Evolutionary conservation across 2,888 invertebrate species (phyloP).

Genomic region (Dastarcus helophoroides): DNA sequence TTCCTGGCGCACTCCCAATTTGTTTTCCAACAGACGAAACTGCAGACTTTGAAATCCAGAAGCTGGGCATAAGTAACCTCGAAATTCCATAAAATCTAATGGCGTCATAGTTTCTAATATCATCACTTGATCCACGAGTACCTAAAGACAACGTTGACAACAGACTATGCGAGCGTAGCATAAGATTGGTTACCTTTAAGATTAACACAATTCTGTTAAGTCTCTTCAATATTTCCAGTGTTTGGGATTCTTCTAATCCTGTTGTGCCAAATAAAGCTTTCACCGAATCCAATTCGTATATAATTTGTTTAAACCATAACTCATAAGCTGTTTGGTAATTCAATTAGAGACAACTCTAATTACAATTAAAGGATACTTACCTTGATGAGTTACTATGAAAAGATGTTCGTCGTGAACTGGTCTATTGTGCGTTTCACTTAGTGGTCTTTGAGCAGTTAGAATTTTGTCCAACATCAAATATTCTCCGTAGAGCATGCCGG

Average conservation of each 20-base stretch:
- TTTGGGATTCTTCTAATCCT: constrained; percentile 80
- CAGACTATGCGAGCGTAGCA: neutral
- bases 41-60: constrained; percentile 97
- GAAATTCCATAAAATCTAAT: constrained; percentile 95
- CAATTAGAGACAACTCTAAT: constrained; percentile 2
- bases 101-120: constrained; percentile 99
- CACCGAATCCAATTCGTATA: constrained; percentile 92
- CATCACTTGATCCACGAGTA: constrained; percentile 92
- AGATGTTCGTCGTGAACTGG: constrained; percentile 94
- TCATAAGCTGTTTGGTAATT: constrained; percentile 69
- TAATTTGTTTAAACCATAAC: constrained; percentile 98
- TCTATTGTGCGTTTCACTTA: constrained; percentile 59
- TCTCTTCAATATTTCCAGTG: constrained; percentile 83
- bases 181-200: constrained; percentile 55
- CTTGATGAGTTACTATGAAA: constrained; percentile 96
- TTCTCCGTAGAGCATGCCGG: constrained; percentile 81
- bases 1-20: constrained; percentile 69
- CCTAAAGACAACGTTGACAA: constrained; percentile 42
- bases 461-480: constrained; percentile 86
- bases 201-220: constrained; percentile 87
- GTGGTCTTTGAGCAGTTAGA: constrained; percentile 67
- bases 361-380: constrained; percentile 39
- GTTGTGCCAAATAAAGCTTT: constrained; percentile 61
- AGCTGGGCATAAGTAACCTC: constrained; percentile 83
- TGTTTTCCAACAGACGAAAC: constrained; percentile 93